Base-by-base conservation (phyloP, 2,888 invertebrate genomes). In the Elysia crispata region DNA sequence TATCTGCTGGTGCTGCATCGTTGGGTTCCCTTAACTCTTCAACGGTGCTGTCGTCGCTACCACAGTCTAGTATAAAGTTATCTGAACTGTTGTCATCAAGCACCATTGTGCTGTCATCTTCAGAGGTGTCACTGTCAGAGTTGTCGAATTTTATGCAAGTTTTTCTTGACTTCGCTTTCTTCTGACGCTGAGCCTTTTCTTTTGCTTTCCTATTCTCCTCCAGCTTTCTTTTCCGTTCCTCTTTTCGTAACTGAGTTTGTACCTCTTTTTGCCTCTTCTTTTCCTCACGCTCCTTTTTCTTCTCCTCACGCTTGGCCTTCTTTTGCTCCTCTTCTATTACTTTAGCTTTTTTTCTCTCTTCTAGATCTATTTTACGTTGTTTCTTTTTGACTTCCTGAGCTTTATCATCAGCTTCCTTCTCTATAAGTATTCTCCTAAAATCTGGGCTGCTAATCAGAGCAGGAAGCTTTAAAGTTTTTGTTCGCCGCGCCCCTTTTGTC, bases 301-400 rank as follows among this genome's bases (percentile, higher is more conserved):
- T 66, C 50, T 66, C 31, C 50, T 76, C 31, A 30, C 25, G 66
- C 67, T 76, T 66, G 18, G 49, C 57, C 66, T 76, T 76, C 50
- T 76, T 76, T 50, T 25, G 49, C 67, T 72, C 31, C 72, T 72
- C 31, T 31, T 72, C 23, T 25, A 41, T 41, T 31, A 13, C 31
- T 25, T 72, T 72, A 15, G 25, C 23, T 50, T 72, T 72, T 31
- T 23, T 72, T 49, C 49, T 72, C 50, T 72, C 31, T 50, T 72
- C 31, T 50, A 30, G 28, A n/a, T 69, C 33, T 31, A 31, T 31
- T n/a, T 69, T 69, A 20, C 33, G 25, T n/a, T 69, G 25, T n/a
- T 15, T 33, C n/a, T 69, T 69, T 31, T 18, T 20, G 3, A 5
- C 60, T 1, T 69, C 69, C 31, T 69, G 30, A n/a, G 33, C 54